Base-by-base conservation (phyloP, 2,113 vertebrate species). In the Dryoscopus gambensis region DNA sequence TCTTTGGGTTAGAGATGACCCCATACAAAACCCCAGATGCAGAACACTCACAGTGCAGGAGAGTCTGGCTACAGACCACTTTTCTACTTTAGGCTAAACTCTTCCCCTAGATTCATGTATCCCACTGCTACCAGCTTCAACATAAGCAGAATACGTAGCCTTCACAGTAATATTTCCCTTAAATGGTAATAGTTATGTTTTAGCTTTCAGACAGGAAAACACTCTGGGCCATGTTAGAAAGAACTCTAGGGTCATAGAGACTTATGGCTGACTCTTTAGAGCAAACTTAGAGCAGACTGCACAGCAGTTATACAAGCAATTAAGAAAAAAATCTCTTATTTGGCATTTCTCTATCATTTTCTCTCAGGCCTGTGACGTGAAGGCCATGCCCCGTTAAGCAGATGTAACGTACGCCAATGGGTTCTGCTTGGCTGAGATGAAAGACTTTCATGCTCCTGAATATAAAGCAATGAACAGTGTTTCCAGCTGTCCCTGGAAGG, bases 1-100 rank as follows among this genome's bases (percentile, higher is more conserved):
- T 96, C 95, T 97, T 96, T 94, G 88, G 93, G 95, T 94, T 96
- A 95, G 84, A 97, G 94, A 89, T 76, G 90, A 95, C 81, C 95
- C 95, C 92, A 88, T 91, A 92, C 71, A 96, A 95, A 95, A 84
- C 93, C 95, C 94, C 90, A 81, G 90, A 96, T 89, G 89, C 90
- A 94, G 89, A 90, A 95, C 87, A 77, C 95, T 97, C 95, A 96
- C 93, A 96, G 92, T 96, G 87, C 85, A 94, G 88, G 78, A 90
- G 74, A 95, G 79, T 90, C 93, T 80, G 93, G 91, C 88, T 93
- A 94, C 96, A 96, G 96, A 95, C 76, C 95, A 94, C 90, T 97
- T 92, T 86, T 94, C 90, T 95, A 93, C 90, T 90, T 93, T 5
- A 94, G 86, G 65, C 84, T 92, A 68, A 84, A 90, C 70, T 71